Evolutionary conservation across 92 coral and sea anemone species (phyloP).

Genomic region (Plumapathes pennacea): DNA sequence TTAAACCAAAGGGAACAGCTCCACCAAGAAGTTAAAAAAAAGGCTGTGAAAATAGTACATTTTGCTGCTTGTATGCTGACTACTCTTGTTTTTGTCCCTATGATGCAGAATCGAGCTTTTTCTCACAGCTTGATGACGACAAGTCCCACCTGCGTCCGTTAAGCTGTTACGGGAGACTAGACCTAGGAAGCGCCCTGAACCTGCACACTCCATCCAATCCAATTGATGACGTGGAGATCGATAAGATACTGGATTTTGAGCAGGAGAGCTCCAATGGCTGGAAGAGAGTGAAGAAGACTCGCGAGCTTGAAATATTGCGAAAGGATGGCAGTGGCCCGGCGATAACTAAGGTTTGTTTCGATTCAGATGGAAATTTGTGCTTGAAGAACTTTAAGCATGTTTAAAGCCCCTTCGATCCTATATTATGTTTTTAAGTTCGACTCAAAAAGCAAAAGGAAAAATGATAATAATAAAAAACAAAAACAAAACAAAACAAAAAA

Average conservation of each 20-base stretch:
- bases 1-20: no score
- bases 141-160: constrained; percentile 27
- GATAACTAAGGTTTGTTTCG: constrained; percentile 64
- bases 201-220: constrained; percentile 81
- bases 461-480: no score
- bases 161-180: constrained; percentile 59
- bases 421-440: no score
- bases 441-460: no score
- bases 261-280: constrained; percentile 70
- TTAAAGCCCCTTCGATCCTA: no score
- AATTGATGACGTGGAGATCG: constrained; percentile 79
- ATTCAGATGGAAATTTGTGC: background rate
- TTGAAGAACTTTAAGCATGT: no score
- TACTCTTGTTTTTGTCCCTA: background rate
- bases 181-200: constrained; percentile 58
- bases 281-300: constrained; percentile 79
- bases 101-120: constrained; percentile 51
- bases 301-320: constrained; percentile 82
- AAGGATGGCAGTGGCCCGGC: constrained; percentile 68
- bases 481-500: no score
- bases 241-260: constrained; percentile 76
- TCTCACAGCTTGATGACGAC: constrained; percentile 36
- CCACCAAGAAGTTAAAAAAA: no score
- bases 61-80: background rate
- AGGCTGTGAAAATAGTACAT: no score